Evolutionary conservation across 2,888 invertebrate species (phyloP), one percentile per base, ranked within the genome.

Genomic region (Galeopsomyia nigrocyanea): DNA sequence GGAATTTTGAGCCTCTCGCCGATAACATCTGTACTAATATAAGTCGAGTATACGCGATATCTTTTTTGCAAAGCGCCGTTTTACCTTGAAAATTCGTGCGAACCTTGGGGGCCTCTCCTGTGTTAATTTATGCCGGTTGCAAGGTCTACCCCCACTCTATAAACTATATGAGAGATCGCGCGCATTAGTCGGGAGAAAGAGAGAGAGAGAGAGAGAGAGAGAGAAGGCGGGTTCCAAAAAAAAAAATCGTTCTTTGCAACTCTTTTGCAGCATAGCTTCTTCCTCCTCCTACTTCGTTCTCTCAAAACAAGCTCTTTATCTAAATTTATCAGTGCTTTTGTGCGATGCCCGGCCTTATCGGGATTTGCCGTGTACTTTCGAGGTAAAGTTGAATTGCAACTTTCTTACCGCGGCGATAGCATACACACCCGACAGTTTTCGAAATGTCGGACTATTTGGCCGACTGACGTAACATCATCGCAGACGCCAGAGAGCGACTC

Each of bases 271-370:
- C 76, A 26, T 39, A 39, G 39, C 39, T 7, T 39, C 10, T 7
- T 39, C 39, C 13, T 39, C 39, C 39, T 39, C 39, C 39, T 39
- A 76, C 77, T 76, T 75, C 75, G 77, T 79, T 79, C 39, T 79
- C 79, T 79, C 79, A 79, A 80, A 80, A 79, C 76, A 75, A 75
- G 75, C 79, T 39, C 39, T 79, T 81, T 83, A 82, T 83, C 81
- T 80, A 80, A 79, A 80, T 80, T 83, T 82, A 82, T 83, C 84
- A 79, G 80, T 77, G 73, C 75, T 79, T 79, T 75, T 75, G 72
- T 78, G 75, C 76, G 26, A 26, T 26, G 26, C 26, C 26, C 26
- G 26, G 5, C 76, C 80, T 83, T 83, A 83, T 83, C 83, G 70
- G 76, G 74, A 77, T 79, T 80, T 79, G 80, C 78, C 81, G 70